A percentile compares a stretch with the other conserved stretches of the same genome.
These are phyloP conservation scores for Arenaria interpres DNA, from an alignment of 2,113 vertebrate species.

Conservation along the genomic window DNA sequence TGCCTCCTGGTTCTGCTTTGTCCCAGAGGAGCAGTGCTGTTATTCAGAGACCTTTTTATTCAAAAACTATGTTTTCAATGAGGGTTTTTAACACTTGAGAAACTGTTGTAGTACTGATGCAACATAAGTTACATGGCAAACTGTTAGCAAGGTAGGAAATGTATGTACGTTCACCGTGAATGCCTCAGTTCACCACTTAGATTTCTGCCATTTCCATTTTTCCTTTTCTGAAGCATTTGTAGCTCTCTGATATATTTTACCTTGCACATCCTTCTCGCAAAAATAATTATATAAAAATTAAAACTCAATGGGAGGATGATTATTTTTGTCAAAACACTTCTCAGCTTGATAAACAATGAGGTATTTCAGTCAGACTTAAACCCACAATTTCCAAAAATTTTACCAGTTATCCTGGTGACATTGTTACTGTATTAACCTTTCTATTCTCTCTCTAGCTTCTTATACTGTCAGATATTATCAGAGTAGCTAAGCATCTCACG, in stretches of 20 bases:
- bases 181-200: not conserved
- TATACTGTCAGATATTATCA: constrained; percentile 40
- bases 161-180: not conserved
- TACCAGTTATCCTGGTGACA: not conserved
- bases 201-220: not conserved
- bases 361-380: not conserved
- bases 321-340: not conserved
- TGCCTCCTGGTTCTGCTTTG: not conserved
- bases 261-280: not conserved
- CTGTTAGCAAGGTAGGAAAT: not conserved
- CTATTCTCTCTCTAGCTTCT: constrained; percentile 33
- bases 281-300: not conserved
- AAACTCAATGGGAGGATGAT: not conserved
- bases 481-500: constrained; percentile 26
- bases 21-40: not conserved
- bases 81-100: not conserved
- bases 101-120: not conserved
- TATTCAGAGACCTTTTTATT: not conserved
- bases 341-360: not conserved
- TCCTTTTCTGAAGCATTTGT: not conserved
- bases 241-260: not conserved
- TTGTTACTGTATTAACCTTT: constrained; percentile 21
- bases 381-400: not conserved
- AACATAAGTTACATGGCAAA: fast-evolving
- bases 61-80: not conserved